A percentile compares a stretch with the other conserved stretches of the same genome.
Evolutionary conservation across 2,888 invertebrate species (phyloP).

Genomic region (Lepidocyrtinus sp.): DNA sequence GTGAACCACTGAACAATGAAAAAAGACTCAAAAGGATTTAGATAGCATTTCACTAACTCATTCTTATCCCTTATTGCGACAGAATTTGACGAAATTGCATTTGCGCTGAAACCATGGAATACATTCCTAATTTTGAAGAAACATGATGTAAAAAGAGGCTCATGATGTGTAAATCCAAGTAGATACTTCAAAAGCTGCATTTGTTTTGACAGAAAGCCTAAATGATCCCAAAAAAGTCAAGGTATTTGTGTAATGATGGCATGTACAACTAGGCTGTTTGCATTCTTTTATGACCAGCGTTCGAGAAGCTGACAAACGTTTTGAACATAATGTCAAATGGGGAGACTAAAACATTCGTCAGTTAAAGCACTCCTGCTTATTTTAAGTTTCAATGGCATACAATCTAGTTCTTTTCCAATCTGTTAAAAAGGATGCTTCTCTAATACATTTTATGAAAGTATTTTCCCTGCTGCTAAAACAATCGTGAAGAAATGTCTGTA

Average conservation of each 20-base stretch:
- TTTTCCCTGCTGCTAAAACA: too few relatives aligned
- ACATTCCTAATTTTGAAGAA: background rate
- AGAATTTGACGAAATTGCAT: background rate
- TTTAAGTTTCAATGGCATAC: too few relatives aligned
- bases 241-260: background rate
- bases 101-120: background rate
- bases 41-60: background rate
- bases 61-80: background rate
- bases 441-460: too few relatives aligned
- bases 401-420: too few relatives aligned
- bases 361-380: too few relatives aligned
- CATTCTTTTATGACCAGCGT: too few relatives aligned
- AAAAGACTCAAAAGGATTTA: background rate
- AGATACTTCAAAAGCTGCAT: too few relatives aligned
- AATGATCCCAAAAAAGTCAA: constrained; percentile 13
- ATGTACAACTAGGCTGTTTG: background rate
- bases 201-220: constrained; percentile 6
- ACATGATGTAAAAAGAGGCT: background rate
- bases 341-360: too few relatives aligned
- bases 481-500: too few relatives aligned
- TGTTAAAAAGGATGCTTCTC: too few relatives aligned
- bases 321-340: too few relatives aligned
- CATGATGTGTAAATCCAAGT: background rate
- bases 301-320: too few relatives aligned
- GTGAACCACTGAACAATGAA: constrained; percentile 10